Percentiles rank a stretch among this genome's conserved stretches.
These are phyloP conservation scores for Podargus strigoides DNA, from an alignment of 2,797 vertebrate species.

Conservation along the genomic window DNA sequence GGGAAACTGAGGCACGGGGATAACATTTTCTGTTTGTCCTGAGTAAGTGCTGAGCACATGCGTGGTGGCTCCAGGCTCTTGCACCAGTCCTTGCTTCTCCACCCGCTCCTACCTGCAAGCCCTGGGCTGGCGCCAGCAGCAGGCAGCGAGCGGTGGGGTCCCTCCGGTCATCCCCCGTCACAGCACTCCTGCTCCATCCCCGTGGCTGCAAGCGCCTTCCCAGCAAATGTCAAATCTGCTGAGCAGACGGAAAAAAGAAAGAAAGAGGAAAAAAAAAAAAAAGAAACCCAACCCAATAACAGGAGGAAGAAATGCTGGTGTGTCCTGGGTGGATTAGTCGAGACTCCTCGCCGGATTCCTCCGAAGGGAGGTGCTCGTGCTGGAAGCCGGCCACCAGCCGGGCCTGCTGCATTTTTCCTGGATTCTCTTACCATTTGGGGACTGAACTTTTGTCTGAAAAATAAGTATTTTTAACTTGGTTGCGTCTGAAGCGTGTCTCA, in stretches of 20 bases:
- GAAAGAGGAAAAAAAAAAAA: background rate
- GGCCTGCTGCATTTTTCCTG: slow-evolving; percentile 52
- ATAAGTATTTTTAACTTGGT: slow-evolving; percentile 25
- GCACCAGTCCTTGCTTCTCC: background rate
- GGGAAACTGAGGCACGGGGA: background rate
- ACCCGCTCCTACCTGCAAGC: background rate
- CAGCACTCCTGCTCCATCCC: fast-evolving
- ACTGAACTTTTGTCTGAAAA: slow-evolving; percentile 51
- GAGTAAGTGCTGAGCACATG: fast-evolving
- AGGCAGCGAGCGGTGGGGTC: fast-evolving
- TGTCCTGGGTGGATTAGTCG: slow-evolving; percentile 53
- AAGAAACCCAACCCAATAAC: background rate
- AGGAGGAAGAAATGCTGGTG: slow-evolving; percentile 49
- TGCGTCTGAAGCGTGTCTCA: background rate
- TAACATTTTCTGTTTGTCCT: fast-evolving
- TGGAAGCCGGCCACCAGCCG: slow-evolving; percentile 36
- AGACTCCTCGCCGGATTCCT: slow-evolving; percentile 57
- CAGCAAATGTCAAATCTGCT: background rate
- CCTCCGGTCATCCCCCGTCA: fast-evolving
- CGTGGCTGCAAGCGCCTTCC: fast-evolving
- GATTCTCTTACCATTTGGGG: slow-evolving; percentile 50
- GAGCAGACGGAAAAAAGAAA: background rate
- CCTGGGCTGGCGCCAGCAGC: background rate
- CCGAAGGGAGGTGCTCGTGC: slow-evolving; percentile 46
- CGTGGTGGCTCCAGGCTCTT: fast-evolving